Conservation (phyloP, 2,888 invertebrate genomes). For the Encarsia formosa region DNA sequence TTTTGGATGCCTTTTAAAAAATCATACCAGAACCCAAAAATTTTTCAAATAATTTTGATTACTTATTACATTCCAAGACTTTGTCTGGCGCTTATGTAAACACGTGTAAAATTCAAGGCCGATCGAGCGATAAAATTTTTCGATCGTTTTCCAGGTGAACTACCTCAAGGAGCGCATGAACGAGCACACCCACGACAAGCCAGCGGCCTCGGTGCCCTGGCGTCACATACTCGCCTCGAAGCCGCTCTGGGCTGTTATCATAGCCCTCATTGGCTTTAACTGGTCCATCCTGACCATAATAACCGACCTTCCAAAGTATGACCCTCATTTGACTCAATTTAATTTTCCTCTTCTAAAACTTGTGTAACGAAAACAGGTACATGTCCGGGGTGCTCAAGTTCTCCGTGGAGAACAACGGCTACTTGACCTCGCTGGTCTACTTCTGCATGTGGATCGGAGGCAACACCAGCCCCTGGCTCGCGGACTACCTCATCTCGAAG, state of each 20-base stretch:
- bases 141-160: no score
- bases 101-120: no score
- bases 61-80: no score
- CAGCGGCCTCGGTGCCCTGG: constrained; percentile 44
- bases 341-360: no score
- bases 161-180: constrained; percentile 43
- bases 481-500: constrained; percentile 48
- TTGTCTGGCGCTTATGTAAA: no score
- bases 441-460: constrained; percentile 51
- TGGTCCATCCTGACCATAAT: constrained; percentile 50
- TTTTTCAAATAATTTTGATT: no score
- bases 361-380: no score
- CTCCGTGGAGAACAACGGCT: constrained; percentile 50
- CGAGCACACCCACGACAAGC: constrained; percentile 39
- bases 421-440: constrained; percentile 52
- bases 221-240: constrained; percentile 53
- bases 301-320: constrained; percentile 49
- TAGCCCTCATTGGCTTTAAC: constrained; percentile 54
- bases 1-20: no score
- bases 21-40: no score
- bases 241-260: constrained; percentile 70
- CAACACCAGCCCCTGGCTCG: constrained; percentile 45
- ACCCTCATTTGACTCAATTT: no score
- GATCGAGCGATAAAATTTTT: no score
- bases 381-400: constrained; percentile 50